Evolutionary conservation across 2,888 invertebrate species (phyloP), one percentile per base, ranked within the genome.

Genomic region (Colostygia pectinataria): DNA sequence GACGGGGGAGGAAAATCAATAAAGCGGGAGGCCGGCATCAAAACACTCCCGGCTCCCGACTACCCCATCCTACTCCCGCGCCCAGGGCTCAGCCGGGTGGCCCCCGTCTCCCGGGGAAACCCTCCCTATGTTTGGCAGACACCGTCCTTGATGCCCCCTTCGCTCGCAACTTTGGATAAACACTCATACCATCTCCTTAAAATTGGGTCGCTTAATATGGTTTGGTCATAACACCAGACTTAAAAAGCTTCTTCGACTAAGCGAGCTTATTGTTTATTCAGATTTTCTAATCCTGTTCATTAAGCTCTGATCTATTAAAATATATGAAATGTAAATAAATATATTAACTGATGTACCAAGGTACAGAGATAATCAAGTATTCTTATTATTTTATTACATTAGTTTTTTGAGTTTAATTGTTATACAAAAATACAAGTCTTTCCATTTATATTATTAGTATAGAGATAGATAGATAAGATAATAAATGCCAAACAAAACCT

Each of bases 61-160:
- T 61, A 65, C 63, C 65, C 59, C 62, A 67, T 63, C 70, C 65
- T 60, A 56, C 27, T 74, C 72, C 59, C 68, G 63, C 68, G 13
- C 38, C 77, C 70, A 61, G 53, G 58, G 46, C 38, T 59, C 60
- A 33, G 33, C 4, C 33, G n/a, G 33, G 23, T 32, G 61, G 9
- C 36, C 63, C 75, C 74, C 74, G 77, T 82, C 83, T 82, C 86
- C 87, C 86, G 86, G 87, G 90, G 84, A 85, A 85, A 88, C 81
- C 82, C 87, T 78, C 81, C 85, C 89, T 83, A 77, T 86, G 86
- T 87, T 89, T 87, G 85, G 87, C 88, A 90, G 90, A 90, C 90
- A 72, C 83, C 89, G 90, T 83, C 90, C 90, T 90, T 90, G 90
- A 90, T 89, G n/a, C 83, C 82, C 80, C 83, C 85, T 71, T 20